Evolutionary conservation across 1,140 invertebrate genomes (phyloP).

Genomic region (Lutraria rhynchaena): DNA sequence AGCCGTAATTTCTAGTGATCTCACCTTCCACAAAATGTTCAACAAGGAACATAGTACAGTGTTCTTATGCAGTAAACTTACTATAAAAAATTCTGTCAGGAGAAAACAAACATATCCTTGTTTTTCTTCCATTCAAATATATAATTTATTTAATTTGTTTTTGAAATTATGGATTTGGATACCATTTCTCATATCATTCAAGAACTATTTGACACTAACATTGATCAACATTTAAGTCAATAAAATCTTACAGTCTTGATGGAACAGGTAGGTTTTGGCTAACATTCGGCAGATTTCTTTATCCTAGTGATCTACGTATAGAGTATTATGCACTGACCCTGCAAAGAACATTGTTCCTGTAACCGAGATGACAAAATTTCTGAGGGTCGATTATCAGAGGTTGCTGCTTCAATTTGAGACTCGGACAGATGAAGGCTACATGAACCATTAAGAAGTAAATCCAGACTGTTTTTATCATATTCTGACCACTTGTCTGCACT

Average conservation of each 20-base stretch:
- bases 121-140: no score
- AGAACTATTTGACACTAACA: no score
- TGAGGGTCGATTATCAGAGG: constrained; percentile 69
- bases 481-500: constrained; percentile 75
- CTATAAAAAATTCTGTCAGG: no score
- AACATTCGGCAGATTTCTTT: constrained; percentile 72
- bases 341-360: constrained; percentile 63
- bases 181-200: no score
- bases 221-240: constrained; percentile 64
- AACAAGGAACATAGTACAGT: no score
- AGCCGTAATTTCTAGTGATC: no score
- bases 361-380: constrained; percentile 69
- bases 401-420: constrained; percentile 61
- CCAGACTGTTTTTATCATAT: constrained; percentile 76
- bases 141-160: no score
- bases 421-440: constrained; percentile 74
- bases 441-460: constrained; percentile 74
- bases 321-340: constrained; percentile 67
- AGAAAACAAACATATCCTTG: no score
- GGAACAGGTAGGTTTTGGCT: constrained; percentile 74
- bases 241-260: constrained; percentile 67
- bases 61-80: no score
- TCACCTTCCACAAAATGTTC: no score
- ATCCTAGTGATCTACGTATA: constrained; percentile 70
- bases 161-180: no score